phyloP scores from a whole-genome alignment of 2,113 vertebrate species.

The Nettapus auritus region DNA sequence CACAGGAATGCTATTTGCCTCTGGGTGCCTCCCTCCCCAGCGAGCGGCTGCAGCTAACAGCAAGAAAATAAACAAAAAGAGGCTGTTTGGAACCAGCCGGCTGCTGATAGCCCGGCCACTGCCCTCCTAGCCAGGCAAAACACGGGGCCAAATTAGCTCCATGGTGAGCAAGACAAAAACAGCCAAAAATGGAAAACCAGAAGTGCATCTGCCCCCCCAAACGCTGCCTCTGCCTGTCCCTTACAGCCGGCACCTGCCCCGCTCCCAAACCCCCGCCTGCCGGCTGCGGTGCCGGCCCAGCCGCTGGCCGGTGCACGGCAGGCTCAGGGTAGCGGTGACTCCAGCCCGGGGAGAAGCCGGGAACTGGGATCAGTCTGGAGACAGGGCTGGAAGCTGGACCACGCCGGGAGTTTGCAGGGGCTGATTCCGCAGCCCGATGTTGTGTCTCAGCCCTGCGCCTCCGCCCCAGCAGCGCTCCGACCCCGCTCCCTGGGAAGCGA shows the following conservation, averaged over 20 bases:
- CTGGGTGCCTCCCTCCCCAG: neutral
- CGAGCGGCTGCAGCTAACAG: neutral
- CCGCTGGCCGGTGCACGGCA: rapidly evolving
- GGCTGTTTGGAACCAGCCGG: neutral
- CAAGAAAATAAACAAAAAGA: neutral
- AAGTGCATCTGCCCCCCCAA: rapidly evolving
- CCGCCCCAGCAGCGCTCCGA: neutral
- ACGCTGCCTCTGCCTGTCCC: neutral
- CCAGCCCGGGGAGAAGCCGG: neutral
- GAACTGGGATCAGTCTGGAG: neutral
- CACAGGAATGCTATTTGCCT: rapidly evolving
- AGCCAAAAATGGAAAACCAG: neutral
- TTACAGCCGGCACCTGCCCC: neutral
- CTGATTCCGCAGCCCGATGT: neutral
- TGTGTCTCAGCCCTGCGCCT: neutral
- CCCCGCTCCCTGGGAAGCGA: neutral
- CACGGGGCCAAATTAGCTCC: neutral
- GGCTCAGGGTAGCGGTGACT: neutral
- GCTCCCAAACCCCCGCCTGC: neutral
- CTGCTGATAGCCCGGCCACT: rapidly evolving
- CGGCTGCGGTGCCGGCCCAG: rapidly evolving
- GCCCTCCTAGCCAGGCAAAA: neutral
- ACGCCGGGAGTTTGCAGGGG: neutral
- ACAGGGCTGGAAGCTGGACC: neutral
- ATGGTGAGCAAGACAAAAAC: rapidly evolving